These are phyloP conservation scores for Brenthis hecate DNA, from an alignment of 2,888 invertebrate species.

Conservation along the genomic window DNA sequence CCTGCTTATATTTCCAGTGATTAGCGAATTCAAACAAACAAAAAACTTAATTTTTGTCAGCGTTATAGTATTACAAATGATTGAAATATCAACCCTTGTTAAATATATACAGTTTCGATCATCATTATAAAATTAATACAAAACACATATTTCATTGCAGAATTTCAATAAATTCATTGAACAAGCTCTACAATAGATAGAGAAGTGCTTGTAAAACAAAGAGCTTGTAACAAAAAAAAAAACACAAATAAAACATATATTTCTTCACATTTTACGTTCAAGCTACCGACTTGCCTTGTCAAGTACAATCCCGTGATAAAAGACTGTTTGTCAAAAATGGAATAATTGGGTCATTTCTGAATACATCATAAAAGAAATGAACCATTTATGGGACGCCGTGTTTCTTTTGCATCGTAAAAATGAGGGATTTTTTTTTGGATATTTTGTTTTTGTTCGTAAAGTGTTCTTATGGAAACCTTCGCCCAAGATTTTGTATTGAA, in stretches of 20 bases:
- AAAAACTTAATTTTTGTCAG: too few species aligned
- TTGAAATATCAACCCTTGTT: too few species aligned
- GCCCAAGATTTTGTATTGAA: too few species aligned
- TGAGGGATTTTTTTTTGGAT: conserved; percentile 1
- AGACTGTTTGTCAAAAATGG: conserved; percentile 24
- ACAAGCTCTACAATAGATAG: too few species aligned
- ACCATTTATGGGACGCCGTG: conserved; percentile 7
- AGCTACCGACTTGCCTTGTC: conserved; percentile 9
- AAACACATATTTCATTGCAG: too few species aligned
- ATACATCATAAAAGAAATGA: conserved; percentile 19
- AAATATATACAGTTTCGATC: too few species aligned
- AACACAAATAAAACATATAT: background rate
- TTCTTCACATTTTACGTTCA: background rate
- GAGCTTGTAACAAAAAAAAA: background rate
- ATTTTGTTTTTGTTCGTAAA: conserved; percentile 1
- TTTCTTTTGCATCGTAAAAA: conserved; percentile 18
- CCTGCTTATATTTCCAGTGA: too few species aligned
- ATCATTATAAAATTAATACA: too few species aligned
- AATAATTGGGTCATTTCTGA: conserved; percentile 29
- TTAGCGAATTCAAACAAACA: too few species aligned
- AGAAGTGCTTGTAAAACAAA: background rate
- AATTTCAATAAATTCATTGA: too few species aligned
- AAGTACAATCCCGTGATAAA: conserved; percentile 19
- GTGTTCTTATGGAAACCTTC: background rate
- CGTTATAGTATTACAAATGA: too few species aligned